Base-by-base conservation (phyloP, 2,113 vertebrate species). In the Sprattus sprattus region DNA sequence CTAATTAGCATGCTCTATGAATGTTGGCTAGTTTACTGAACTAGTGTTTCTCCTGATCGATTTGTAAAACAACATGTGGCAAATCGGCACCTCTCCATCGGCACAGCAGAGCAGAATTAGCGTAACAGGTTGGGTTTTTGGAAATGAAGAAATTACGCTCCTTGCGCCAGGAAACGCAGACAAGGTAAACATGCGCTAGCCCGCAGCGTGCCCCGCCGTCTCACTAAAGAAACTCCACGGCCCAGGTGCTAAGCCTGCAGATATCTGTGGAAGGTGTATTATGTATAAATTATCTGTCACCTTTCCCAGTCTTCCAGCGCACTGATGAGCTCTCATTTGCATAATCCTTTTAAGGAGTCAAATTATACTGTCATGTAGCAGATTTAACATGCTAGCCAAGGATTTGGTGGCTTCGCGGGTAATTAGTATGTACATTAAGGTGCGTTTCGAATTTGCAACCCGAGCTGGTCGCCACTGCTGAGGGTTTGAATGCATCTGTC, bases 321-420 rank as follows among this genome's bases (percentile, higher is more conserved):
- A 95, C 96, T 97, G 96, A 97, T 97, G 96, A 97, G 96, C 93
- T 93, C 94, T 96, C 95, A 97, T 97, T 97, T 97, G 96, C 96
- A 97, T 97, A 97, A 97, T 97, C 97, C 96, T 97, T 92, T 97
- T 97, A 97, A 97, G 96, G 96, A 97, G 96, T 96, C 97, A 97
- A 97, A 97, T 97, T 97, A 97, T 96, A 96, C 96, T 97, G 97
- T 97, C 97, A 97, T 97, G 96, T 97, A 96, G 96, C 97, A 97
- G 97, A 97, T 95, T 97, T 97, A 97, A 97, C 96, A 97, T 96
- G 97, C 96, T 97, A 96, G 96, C 95, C 95, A 96, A 78, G 95
- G 95, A 96, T 96, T 96, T 96, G 93, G 92, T 95, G 96, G 96
- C 95, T 95, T 95, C 95, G 94, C 94, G 93, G 94, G 95, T 97